phyloP scores from a whole-genome alignment of 2,888 invertebrate species.

The Tipula lateralis region DNA sequence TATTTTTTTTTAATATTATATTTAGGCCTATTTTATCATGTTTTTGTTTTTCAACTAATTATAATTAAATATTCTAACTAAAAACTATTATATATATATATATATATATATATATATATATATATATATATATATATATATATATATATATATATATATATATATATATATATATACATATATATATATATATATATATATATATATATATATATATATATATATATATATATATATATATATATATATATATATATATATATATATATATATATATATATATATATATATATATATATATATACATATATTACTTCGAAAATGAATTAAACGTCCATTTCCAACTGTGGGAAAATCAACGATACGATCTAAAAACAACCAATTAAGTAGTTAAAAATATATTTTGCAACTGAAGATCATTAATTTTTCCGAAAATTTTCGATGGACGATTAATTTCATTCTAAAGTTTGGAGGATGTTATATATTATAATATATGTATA shows the following conservation, averaged over 20 bases:
- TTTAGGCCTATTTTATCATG: background rate
- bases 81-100: slow-evolving; percentile 8
- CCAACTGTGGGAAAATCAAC: no score
- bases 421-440: no score
- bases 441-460: no score
- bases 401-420: no score
- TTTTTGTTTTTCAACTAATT: slow-evolving; percentile 6
- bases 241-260: slow-evolving; percentile 5
- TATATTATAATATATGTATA: no score
- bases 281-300: background rate
- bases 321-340: no score
- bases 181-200: slow-evolving; percentile 5
- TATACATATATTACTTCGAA: background rate
- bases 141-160: background rate
- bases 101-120: slow-evolving; percentile 25
- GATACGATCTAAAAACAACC: no score
- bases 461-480: no score
- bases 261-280: slow-evolving; percentile 5
- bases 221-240: background rate
- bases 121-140: background rate
- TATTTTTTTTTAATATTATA: background rate
- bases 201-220: background rate
- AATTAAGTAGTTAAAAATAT: no score
- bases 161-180: background rate
- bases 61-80: slow-evolving; percentile 20